Evolutionary conservation across 2,797 vertebrate species (phyloP).

Genomic region (Takifugu rubripes): DNA sequence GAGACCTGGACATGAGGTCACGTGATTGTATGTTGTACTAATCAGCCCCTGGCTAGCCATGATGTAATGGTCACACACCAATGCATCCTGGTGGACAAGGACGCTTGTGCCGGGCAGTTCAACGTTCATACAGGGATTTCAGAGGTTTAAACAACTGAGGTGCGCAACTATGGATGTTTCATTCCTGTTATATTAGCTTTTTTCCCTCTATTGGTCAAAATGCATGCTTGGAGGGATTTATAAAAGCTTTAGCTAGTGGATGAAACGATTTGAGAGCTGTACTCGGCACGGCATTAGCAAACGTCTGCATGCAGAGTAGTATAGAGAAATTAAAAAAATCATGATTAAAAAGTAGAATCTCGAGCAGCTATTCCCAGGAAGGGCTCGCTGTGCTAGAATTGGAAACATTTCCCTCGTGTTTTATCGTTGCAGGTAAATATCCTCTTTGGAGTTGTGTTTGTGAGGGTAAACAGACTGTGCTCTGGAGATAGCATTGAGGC

Average conservation of each 20-base stretch:
- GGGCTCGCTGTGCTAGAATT: conserved; percentile 18
- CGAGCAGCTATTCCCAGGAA: conserved; percentile 26
- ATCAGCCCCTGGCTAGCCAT: conserved; percentile 28
- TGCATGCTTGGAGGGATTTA: conserved; percentile 65
- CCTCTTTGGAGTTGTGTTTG: conserved; percentile 58
- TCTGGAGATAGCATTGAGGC: conserved; percentile 64
- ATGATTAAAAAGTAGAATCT: no score
- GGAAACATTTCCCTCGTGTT: conserved; percentile 42
- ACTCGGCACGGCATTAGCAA: conserved; percentile 50
- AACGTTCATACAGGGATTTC: conserved; percentile 59
- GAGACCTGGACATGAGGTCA: conserved; percentile 48
- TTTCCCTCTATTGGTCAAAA: conserved; percentile 56
- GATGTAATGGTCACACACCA: conserved; percentile 62
- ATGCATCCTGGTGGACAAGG: conserved; percentile 42
- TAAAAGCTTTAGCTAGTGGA: conserved; percentile 63
- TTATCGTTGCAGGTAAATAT: conserved; percentile 50
- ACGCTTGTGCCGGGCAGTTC: conserved; percentile 54
- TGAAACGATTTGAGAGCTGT: conserved; percentile 57
- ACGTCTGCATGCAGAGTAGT: conserved; percentile 50
- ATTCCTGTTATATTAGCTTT: conserved; percentile 50
- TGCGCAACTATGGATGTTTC: conserved; percentile 48
- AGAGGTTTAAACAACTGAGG: conserved; percentile 63
- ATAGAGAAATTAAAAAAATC: conserved; percentile 18
- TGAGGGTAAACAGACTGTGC: conserved; percentile 70
- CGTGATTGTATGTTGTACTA: conserved; percentile 41